Evolutionary conservation across 2,797 vertebrate species (phyloP), one percentile per base, ranked within the genome.

Genomic region (Champsocephalus esox): DNA sequence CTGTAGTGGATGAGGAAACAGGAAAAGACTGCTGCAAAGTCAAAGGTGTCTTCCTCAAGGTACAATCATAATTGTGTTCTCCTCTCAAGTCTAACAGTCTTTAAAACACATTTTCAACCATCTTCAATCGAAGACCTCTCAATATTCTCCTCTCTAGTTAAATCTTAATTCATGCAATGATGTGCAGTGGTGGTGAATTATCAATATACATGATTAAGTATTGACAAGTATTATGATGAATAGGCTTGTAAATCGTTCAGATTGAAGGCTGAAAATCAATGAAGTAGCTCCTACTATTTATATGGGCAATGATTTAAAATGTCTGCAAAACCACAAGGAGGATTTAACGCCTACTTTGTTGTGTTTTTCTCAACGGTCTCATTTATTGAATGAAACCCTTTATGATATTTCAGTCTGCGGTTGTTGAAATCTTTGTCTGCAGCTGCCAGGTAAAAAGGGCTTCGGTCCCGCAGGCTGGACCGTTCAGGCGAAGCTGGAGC

Each of bases 11-110:
- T 0, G 98, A 99, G 82, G 98, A 99, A 89, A 94, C 91, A 6
- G 98, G 98, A 55, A 99, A 97, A 90, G 98, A 99, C 93, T 99
- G 98, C 1, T 94, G 95, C 71, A 99, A 99, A 91, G 97, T 99
- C 91, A 98, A 99, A 92, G 97, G 97, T 0, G 89, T 98, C 82
- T 99, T 99, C 87, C 96, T 99, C 59, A 99, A 96, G 96, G 98
- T 99, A 79, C 14, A 44, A 8, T 13, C 3, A 5, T 32, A 19
- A 51, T 28, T 17, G 49, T 9, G 55, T 56, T 34, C 17, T 24
- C 11, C 19, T 58, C 48, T 58, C 45, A 38, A 32, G 2, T 52
- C 10, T 21, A 38, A 13, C 24, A n/a, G 10, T 54, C 12, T 5
- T 48, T 58, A 46, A 38, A 62, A 74, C 11, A 17, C 8, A 52